Evolutionary conservation across 1,140 invertebrate genomes (phyloP).

Genomic region (Himalopsyche phryganea): DNA sequence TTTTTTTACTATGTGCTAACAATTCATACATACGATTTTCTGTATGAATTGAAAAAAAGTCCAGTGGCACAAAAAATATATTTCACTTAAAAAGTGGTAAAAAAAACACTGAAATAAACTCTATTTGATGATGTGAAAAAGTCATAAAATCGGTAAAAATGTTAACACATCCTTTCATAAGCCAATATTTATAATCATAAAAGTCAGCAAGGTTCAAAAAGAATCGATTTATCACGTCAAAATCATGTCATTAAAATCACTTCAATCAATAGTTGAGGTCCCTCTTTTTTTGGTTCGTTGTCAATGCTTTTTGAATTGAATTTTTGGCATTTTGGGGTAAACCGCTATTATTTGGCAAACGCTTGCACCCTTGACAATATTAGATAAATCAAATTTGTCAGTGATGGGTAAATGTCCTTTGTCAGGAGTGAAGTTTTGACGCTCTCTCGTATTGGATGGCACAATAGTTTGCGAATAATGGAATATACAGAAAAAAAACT

Average conservation of each 20-base stretch:
- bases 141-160: slow-evolving; percentile 8
- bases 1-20: no score
- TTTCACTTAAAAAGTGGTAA: neutral
- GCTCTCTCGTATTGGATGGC: neutral
- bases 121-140: slow-evolving; percentile 10
- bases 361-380: slow-evolving; percentile 15
- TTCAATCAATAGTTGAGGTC: slow-evolving; percentile 18
- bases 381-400: slow-evolving; percentile 15
- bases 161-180: slow-evolving; percentile 14
- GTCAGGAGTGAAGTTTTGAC: slow-evolving; percentile 5
- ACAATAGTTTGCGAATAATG: slow-evolving; percentile 9
- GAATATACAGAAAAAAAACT: slow-evolving; percentile 5
- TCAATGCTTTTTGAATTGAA: slow-evolving; percentile 21
- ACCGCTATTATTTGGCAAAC: slow-evolving; percentile 27
- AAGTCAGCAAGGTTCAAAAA: no score
- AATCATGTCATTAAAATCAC: slow-evolving; percentile 30
- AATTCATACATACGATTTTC: no score
- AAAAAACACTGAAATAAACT: neutral
- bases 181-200: slow-evolving; percentile 17
- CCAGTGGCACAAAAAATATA: no score
- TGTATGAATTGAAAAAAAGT: no score
- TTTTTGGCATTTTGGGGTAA: slow-evolving; percentile 30
- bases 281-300: slow-evolving; percentile 12
- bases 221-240: slow-evolving; percentile 12
- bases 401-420: neutral